Base-by-base conservation (phyloP, 2,888 invertebrate species). In the Euclidia mi region DNA sequence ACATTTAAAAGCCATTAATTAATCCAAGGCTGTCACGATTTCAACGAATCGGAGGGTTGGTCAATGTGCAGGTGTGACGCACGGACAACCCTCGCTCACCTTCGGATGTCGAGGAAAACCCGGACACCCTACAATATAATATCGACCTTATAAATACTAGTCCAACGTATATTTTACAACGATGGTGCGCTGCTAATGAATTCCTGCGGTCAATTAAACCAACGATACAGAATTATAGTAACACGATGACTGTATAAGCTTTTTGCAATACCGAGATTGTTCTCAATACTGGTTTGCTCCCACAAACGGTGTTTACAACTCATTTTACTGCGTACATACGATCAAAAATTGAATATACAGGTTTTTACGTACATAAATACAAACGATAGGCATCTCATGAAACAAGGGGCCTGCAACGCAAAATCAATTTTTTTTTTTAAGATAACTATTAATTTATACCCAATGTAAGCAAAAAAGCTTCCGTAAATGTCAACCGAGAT, bases 21-120 rank as follows among this genome's bases (percentile, higher is more conserved):
- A 59, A 59, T 59, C 10, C 61, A 66, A 67, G 59, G 71, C 59
- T 66, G 56, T 38, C 42, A 45, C 58, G 29, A 57, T 58, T 81
- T 77, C 75, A 63, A 66, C 61, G 76, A 77, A 79, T 57, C 71
- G 66, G 76, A 86, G 87, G 88, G 88, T 83, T 75, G 80, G 65
- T 70, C 68, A 63, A 59, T 61, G 59, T 56, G 57, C 42, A 62
- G 47, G 67, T 73, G 68, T 90, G 90, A 90, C 90, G 90, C 87
- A 89, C 76, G 52, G 52, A 66, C 76, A 58, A 68, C 84, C 87
- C 88, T 78, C 53, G 87, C 69, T 89, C 79, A 87, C 90, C 88
- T 90, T 91, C 86, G 53, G 52, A 17, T 29, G 64, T 74, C 64
- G 74, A 84, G 89, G 82, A 90, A 91, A 91, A 89, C 85, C 89